Evolutionary conservation across 2,888 invertebrate genomes (phyloP).

Genomic region (Julus scandinavius): DNA sequence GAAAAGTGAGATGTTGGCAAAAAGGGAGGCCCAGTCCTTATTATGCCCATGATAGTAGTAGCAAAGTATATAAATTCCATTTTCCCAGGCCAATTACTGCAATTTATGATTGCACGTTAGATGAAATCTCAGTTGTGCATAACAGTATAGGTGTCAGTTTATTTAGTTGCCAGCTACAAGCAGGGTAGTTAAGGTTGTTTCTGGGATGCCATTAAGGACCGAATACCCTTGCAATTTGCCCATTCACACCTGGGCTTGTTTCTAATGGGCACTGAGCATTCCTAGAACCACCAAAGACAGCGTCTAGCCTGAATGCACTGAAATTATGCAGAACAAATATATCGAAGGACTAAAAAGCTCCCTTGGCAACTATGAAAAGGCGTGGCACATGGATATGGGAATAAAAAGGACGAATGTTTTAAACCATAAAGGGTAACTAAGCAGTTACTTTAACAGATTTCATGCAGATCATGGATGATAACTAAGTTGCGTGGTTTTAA

Average conservation of each 20-base stretch:
- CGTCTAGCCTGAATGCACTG: neutral
- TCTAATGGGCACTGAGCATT: neutral
- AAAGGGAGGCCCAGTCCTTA: neutral
- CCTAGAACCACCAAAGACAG: neutral
- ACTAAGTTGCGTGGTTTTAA: no score
- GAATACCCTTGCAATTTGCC: neutral
- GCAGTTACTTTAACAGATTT: neutral
- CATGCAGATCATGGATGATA: no score
- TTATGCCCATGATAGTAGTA: conserved; percentile 26
- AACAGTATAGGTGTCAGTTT: neutral
- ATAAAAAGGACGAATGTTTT: neutral
- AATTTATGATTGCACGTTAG: conserved; percentile 19
- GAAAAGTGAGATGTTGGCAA: neutral
- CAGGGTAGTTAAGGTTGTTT: neutral
- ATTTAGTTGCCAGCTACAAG: conserved; percentile 19
- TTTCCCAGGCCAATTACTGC: conserved; percentile 13
- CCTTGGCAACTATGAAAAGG: neutral
- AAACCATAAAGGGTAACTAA: neutral
- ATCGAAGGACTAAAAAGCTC: neutral
- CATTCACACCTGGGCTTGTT: neutral
- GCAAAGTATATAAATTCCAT: conserved; percentile 9
- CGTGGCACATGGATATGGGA: neutral
- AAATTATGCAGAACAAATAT: neutral
- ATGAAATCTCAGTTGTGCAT: neutral
- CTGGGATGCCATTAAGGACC: neutral